Base-by-base conservation (phyloP, 1,140 invertebrate species). In the Cydia amplana region DNA sequence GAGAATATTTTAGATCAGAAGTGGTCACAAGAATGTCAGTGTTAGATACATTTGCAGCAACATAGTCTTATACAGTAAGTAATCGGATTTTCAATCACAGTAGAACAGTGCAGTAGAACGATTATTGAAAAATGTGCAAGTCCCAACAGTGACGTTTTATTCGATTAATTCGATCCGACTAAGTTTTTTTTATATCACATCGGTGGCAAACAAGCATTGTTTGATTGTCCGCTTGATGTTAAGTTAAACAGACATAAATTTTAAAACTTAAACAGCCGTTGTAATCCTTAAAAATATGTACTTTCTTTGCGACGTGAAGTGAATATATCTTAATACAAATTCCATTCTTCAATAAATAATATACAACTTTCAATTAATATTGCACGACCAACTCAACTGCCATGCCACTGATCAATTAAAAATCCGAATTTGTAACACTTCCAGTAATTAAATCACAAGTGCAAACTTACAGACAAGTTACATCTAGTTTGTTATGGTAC, bases 401-500 rank as follows among this genome's bases (percentile, higher is more conserved):
- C 43, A 46, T 14, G 4, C 49, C 49, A 51, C 49, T 51, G 36
- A 16, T 49, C 14, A 16, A 55, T 55, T 60, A 60, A 60, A 23
- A 60, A 60, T 60, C 55, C 18, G 55, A 55, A n/a, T 60, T 23
- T 23, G 18, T 60, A 60, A 60, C 55, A 60, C 55, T 60, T 60
- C 7, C 55, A 23, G 18, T 60, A 20, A 60, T 60, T 60, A 3
- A 23, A 60, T 60, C 55, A 60, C 55, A 60, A 55, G 55, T 60
- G 55, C 55, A 60, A 60, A 60, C 55, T 60, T 60, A 60, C n/a
- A 18, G 12, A 18, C 14, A 51, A 51, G 7, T 51, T 18, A 51
- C 49, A n/a, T 51, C n/a, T 51, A 18, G 49, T 51, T 51, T n/a
- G n/a, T 18, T n/a, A 51, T 51, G 49, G 18, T 51, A 51, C 5